phyloP scores from a whole-genome alignment of 1,140 invertebrate genomes.

The Popillia japonica region DNA sequence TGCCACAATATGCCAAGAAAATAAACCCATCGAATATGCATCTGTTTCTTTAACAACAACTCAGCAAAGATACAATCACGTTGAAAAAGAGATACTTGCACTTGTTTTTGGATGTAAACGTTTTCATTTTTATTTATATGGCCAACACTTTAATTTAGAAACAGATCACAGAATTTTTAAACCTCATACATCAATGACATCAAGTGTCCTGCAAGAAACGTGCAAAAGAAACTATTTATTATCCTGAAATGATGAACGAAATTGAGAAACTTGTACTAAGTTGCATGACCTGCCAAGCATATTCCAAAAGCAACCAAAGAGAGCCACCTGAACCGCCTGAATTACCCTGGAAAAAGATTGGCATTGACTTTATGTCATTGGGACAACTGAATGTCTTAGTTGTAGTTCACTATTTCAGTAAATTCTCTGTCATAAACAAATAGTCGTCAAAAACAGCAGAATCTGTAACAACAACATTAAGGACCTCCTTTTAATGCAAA shows the following conservation, averaged over 20 bases:
- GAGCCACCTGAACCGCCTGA: constrained; percentile 41
- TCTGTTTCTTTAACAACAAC: background rate
- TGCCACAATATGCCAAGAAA: background rate
- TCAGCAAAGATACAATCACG: constrained; percentile 17
- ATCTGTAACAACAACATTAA: background rate
- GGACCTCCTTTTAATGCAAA: background rate
- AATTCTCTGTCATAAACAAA: constrained; percentile 41
- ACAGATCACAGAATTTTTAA: no score
- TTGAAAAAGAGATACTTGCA: constrained; percentile 28
- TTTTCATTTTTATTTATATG: constrained; percentile 41
- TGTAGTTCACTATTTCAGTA: constrained; percentile 37
- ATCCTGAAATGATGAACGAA: constrained; percentile 17
- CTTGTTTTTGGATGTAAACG: constrained; percentile 40
- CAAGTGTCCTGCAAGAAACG: constrained; percentile 35
- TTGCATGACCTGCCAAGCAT: constrained; percentile 35
- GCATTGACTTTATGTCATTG: constrained; percentile 40
- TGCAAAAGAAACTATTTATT: constrained; percentile 39
- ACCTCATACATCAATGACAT: background rate
- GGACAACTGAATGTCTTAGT: constrained; percentile 25
- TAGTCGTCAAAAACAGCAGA: background rate
- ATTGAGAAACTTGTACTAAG: constrained; percentile 30
- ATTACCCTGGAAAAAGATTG: constrained; percentile 40
- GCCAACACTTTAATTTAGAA: background rate
- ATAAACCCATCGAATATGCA: constrained; percentile 32
- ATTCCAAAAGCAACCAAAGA: background rate